Evolutionary conservation across 2,888 invertebrate species (phyloP), one percentile per base, ranked within the genome.

Genomic region (Tridacna gigas): DNA sequence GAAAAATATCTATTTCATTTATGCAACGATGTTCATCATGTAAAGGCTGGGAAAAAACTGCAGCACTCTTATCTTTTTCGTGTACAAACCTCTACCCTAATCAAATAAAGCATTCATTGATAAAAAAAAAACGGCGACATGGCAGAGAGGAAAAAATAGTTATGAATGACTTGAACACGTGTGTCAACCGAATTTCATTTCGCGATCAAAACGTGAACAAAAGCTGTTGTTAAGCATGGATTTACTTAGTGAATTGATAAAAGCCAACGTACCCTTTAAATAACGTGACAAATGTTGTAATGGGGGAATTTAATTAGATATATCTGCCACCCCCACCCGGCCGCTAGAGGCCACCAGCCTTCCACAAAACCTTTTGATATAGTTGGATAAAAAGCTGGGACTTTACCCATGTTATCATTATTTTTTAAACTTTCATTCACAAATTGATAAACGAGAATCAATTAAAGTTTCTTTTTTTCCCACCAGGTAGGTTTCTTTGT

Each of bases 381-480:
- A n/a, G 37, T 37, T 7, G 37, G 37, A 37, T 37, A 37, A 37
- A 37, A 37, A 37, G 37, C 37, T 37, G 37, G 56, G 56, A 56
- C 20, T 65, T 65, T 26, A 26, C 15, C 26, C 25, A 65, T 2
- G 15, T 26, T 26, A 56, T 18, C 25, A 15, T 65, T 22, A 26
- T 65, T 65, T 65, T 65, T 65, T 65, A 28, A 28, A 37, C 37
- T 18, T 65, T 65, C 65, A 65, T 65, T 65, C 65, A 65, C 28
- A 28, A 69, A 20, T 45, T 69, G 69, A 69, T 47, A n/a, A 69
- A 69, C 48, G 69, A 69, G 69, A 28, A 28, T 69, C 45, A 69
- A 22, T 69, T 47, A 47, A 69, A 28, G 12, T 22, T 67, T 12
- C 26, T 20, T 67, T 67, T 61, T 61, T 61, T n/a, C 25, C 37